phyloP scores from a whole-genome alignment of 1,140 invertebrate species.

The Heliconius himera region DNA sequence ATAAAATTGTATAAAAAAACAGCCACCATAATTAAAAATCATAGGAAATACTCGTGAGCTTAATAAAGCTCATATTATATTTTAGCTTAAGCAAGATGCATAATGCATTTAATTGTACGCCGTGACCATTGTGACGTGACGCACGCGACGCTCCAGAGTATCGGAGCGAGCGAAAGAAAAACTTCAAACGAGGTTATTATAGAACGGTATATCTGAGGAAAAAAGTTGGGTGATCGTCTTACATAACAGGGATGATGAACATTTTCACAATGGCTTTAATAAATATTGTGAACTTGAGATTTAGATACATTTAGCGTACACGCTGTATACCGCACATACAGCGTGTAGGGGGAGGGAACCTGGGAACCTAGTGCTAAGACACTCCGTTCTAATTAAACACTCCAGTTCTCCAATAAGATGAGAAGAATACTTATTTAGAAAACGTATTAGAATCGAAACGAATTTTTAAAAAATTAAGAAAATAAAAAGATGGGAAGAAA shows the following conservation, averaged over 20 bases:
- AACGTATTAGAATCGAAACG: too few relatives aligned
- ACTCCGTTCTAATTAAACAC: too few relatives aligned
- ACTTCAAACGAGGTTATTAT: slow-evolving; percentile 52
- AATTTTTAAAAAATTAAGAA: too few relatives aligned
- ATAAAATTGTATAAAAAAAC: neutral
- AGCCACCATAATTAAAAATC: neutral
- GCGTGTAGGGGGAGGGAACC: too few relatives aligned
- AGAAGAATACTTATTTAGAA: too few relatives aligned
- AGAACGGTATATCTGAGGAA: slow-evolving; percentile 22
- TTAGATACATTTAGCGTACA: too few relatives aligned
- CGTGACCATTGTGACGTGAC: slow-evolving; percentile 49
- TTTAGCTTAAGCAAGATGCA: slow-evolving; percentile 16
- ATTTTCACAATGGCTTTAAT: neutral
- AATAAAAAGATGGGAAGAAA: too few relatives aligned
- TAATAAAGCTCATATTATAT: slow-evolving; percentile 5
- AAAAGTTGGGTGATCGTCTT: slow-evolving; percentile 19
- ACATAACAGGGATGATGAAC: neutral
- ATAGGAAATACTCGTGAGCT: neutral
- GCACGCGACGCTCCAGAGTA: slow-evolving; percentile 53
- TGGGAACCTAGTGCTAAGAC: too few relatives aligned
- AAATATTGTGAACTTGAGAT: neutral
- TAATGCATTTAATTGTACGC: slow-evolving; percentile 45
- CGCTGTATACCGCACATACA: too few relatives aligned
- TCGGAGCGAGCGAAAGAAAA: slow-evolving; percentile 55
- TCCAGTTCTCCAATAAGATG: too few relatives aligned